These are phyloP conservation scores for Oreochromis tanganicae DNA, from an alignment of 2,113 vertebrate species.

Conservation along the genomic window DNA sequence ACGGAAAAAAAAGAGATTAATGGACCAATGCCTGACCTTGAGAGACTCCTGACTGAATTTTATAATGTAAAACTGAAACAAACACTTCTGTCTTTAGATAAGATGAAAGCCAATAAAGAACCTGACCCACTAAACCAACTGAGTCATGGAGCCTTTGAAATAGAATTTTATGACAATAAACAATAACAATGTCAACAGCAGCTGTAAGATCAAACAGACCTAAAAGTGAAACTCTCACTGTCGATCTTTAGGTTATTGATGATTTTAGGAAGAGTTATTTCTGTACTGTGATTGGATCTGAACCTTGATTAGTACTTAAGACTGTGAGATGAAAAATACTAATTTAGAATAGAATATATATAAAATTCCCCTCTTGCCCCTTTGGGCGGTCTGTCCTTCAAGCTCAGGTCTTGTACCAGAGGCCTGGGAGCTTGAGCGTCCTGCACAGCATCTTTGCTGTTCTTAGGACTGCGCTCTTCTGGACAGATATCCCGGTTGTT, in stretches of 20 bases:
- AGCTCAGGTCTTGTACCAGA: background rate
- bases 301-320: background rate
- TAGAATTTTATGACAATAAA: background rate
- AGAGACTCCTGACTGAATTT: background rate
- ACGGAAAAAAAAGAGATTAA: fast-evolving
- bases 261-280: background rate
- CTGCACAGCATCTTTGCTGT: background rate
- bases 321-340: background rate
- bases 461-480: background rate
- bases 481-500: background rate
- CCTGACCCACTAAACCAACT: background rate
- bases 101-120: background rate
- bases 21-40: background rate
- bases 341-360: background rate
- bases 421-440: background rate
- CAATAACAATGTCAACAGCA: background rate
- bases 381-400: background rate
- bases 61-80: background rate
- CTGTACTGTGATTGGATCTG: background rate
- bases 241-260: background rate
- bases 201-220: background rate
- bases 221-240: background rate
- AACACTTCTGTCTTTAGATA: background rate
- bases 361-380: background rate
- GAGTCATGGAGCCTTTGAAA: background rate